Evolutionary conservation across 2,888 invertebrate genomes (phyloP).

Genomic region (Drosophila formosana): DNA sequence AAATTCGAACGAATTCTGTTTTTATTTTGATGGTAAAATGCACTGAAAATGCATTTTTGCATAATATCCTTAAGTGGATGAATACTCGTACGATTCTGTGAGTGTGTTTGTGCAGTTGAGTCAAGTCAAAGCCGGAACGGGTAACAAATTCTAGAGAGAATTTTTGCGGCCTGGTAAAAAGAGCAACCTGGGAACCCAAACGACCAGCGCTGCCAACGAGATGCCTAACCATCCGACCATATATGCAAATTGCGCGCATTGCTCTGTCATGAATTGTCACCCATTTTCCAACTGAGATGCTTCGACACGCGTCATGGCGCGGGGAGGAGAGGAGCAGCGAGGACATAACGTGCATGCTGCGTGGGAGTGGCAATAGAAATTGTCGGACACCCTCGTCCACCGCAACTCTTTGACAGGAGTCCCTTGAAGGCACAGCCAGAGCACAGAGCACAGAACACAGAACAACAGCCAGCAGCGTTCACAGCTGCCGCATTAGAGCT

Average conservation of each 20-base stretch:
- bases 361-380: constrained; percentile 22
- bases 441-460: constrained; percentile 62
- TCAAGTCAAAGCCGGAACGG: constrained; percentile 50
- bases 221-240: constrained; percentile 48
- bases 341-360: background rate
- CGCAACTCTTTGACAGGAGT: constrained; percentile 22
- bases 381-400: constrained; percentile 12
- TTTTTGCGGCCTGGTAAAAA: constrained; percentile 51
- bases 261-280: constrained; percentile 80
- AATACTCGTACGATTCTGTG: constrained; percentile 5
- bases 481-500: constrained; percentile 22
- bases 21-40: constrained; percentile 46
- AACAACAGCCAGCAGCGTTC: constrained; percentile 5
- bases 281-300: constrained; percentile 79
- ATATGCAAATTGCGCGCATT: constrained; percentile 79
- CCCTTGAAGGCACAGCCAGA: constrained; percentile 28
- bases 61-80: constrained; percentile 38
- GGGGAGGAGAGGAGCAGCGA: background rate
- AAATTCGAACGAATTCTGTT: constrained; percentile 51
- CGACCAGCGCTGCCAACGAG: constrained; percentile 17
- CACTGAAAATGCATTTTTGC: constrained; percentile 52
- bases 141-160: constrained; percentile 60
- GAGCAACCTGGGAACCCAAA: constrained; percentile 33
- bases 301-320: constrained; percentile 68
- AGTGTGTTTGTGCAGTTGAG: constrained; percentile 33